Conservation (phyloP, 2,888 invertebrate genomes). For the Alcis repandata region DNA sequence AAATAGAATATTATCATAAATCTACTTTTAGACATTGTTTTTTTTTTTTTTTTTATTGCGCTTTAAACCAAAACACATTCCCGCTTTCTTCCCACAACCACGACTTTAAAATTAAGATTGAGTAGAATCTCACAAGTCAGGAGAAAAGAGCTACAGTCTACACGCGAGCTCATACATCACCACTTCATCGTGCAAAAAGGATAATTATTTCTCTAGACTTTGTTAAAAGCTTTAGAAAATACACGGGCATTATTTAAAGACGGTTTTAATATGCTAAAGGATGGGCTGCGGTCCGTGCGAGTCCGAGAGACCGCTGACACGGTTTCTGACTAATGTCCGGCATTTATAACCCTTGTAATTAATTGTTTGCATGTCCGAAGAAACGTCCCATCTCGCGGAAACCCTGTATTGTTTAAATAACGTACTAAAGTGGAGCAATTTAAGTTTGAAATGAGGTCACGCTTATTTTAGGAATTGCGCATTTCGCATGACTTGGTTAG, state of each 20-base stretch:
- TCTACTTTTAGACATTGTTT: too few relatives aligned
- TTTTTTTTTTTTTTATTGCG: too few relatives aligned
- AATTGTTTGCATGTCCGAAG: conserved; percentile 86
- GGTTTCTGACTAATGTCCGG: conserved; percentile 78
- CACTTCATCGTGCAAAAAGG: conserved; percentile 22
- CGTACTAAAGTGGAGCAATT: conserved; percentile 52
- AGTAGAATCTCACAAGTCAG: conserved; percentile 11
- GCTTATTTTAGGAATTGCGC: conserved; percentile 20
- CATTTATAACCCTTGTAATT: conserved; percentile 86
- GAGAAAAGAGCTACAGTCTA: not conserved
- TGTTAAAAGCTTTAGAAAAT: conserved; percentile 38
- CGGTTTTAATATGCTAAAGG: conserved; percentile 50
- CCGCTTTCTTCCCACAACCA: not conserved
- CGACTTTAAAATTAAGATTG: conserved; percentile 10
- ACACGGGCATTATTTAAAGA: conserved; percentile 43
- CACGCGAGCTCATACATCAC: conserved; percentile 20
- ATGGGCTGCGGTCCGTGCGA: conserved; percentile 57
- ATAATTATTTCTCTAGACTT: conserved; percentile 34
- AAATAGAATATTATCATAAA: too few relatives aligned
- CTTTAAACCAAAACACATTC: too few relatives aligned
- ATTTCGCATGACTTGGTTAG: too few relatives aligned
- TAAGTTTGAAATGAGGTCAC: conserved; percentile 21
- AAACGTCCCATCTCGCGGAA: conserved; percentile 76
- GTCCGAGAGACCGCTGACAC: conserved; percentile 75
- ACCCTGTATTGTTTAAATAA: conserved; percentile 76